Evolutionary conservation across 2,797 vertebrate species (phyloP).

Genomic region (Thaleichthys pacificus): DNA sequence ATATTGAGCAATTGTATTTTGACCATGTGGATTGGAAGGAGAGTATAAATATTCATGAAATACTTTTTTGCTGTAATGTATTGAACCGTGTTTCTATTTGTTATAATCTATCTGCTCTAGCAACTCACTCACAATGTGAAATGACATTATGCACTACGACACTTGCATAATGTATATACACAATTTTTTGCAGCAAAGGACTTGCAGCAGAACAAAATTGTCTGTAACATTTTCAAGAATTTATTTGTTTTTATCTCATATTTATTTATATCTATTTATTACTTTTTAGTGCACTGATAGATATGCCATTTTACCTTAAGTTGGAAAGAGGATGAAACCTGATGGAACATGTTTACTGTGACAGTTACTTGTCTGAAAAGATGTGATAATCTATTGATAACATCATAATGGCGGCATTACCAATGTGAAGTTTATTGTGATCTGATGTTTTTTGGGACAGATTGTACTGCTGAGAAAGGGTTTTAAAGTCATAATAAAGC

Average conservation of each 20-base stretch:
- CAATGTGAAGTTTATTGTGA: not conserved
- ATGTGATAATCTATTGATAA: not conserved
- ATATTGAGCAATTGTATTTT: not conserved
- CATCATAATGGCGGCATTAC: not conserved
- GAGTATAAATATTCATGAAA: not conserved
- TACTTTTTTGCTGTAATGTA: not conserved
- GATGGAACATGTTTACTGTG: conserved; percentile 31
- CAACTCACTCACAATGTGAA: conserved; percentile 8
- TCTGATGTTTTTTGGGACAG: conserved; percentile 3
- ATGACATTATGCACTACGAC: conserved; percentile 3
- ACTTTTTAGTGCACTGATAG: conserved; percentile 30
- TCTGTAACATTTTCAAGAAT: not conserved
- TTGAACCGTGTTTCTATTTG: not conserved
- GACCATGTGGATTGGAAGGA: conserved; percentile 1
- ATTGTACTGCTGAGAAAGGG: conserved; percentile 30
- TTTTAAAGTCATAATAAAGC: conserved; percentile 33
- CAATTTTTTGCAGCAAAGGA: no score
- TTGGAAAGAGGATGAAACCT: conserved; percentile 36
- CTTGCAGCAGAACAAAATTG: not conserved
- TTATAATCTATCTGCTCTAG: not conserved
- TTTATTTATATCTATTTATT: conserved; percentile 18
- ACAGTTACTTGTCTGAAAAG: not conserved
- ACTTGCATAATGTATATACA: no score
- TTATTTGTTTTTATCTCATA: not conserved
- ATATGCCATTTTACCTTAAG: conserved; percentile 57